Evolutionary conservation across 2,888 invertebrate genomes (phyloP), one percentile per base, ranked within the genome.

Genomic region (Aquatica leii): DNA sequence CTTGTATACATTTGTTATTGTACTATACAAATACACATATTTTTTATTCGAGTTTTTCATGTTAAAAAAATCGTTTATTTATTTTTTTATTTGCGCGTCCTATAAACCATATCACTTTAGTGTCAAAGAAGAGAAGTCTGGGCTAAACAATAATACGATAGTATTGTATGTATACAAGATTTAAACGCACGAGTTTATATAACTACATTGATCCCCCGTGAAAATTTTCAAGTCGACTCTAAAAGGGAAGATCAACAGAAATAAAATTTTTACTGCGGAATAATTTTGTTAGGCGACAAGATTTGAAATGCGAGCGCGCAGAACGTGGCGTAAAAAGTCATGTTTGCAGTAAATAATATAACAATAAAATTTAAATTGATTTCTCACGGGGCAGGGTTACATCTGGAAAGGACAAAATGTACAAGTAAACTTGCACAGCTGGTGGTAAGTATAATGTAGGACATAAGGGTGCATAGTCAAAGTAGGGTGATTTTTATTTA

Each of bases 321-420:
- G 60, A 68, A 72, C 66, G 68, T 67, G 69, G 69, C 68, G 70
- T 74, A 73, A 73, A 74, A 75, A 77, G 59, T 64, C 76, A 73
- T 78, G 76, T 78, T 79, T 77, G 74, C 71, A 79, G 78, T 80
- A 79, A 78, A 80, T 79, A 78, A 78, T 79, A 80, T 79, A 80
- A 78, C 78, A 80, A 80, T 80, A 80, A 80, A 80, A 78, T 77
- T 74, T 71, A 78, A 80, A 80, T 80, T 80, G 80, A 80, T 80
- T 79, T 80, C 79, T 79, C 80, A 79, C 77, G 79, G 79, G 79
- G 77, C 76, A 75, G 74, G 68, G 72, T 72, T 76, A 71, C 68
- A 74, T 70, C 72, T 74, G 73, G 73, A 73, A 75, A 76, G 73
- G 74, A 74, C 72, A 69, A 69, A 71, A 64, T 67, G 70, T 68